Base-by-base conservation (phyloP, 1,140 invertebrate genomes). In the Scaptomyza hsui region DNA sequence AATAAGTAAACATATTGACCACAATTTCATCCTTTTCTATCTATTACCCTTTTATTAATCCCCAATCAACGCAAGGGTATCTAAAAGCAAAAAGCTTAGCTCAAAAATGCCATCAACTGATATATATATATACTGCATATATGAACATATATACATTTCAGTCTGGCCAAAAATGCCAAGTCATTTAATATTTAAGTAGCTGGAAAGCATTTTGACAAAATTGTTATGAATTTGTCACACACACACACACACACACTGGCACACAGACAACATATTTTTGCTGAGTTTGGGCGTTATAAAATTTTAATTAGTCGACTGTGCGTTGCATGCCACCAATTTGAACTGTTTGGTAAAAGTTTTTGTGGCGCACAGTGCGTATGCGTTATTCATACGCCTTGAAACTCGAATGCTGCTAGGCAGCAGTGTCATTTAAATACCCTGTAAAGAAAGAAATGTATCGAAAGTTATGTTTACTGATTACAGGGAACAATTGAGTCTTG, bases 251-350 rank as follows among this genome's bases (percentile, higher is more conserved):
- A 26, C 26, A 35, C 37, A n/a, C n/a, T n/a, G n/a, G 5, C 21
- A 47, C 45, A 64, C 18, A 29, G 57, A 67, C 9, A 16, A 26
- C 52, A 52, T 65, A 26, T 71, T 51, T 70, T 70, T 64, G 67
- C 59, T 56, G 71, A 52, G 51, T 52, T 52, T 73, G 68, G 57
- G 74, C 48, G 73, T 78, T 63, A 81, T 86, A 74, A 77, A 86
- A 86, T 86, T 81, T 86, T 86, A 86, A 86, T 86, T 86, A 86
- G 81, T 88, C 78, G 81, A 55, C 68, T 85, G 67, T 78, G 67
- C 59, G 63, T 65, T 44, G 79, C 67, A 78, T 79, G 80, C 64
- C 72, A 78, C 76, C 80, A 85, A 85, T 86, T 86, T 85, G 81
- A 86, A 70, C 72, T 73, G 76, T 86, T 85, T 85, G 68, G 32